Base-by-base conservation (phyloP, 2,797 vertebrate genomes). In the Naso thynnoides region DNA sequence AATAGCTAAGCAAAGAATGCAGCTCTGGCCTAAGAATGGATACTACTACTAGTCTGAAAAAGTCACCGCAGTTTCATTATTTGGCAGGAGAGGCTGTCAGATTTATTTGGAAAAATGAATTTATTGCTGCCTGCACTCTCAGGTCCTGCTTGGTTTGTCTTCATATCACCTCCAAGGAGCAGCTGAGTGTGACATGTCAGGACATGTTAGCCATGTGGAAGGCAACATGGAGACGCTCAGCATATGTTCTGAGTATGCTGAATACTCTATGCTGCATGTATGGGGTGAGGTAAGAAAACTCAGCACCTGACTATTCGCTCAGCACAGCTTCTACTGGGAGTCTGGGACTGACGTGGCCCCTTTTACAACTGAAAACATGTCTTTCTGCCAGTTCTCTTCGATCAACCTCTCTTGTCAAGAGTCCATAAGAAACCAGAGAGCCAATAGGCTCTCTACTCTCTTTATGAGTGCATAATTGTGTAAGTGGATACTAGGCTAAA, bases 291-390 rank as follows among this genome's bases (percentile, higher is more conserved):
- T 69, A 57, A 65, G 29, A 65, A 42, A 6, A 73, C 27, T 36
- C 31, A 62, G 82, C 78, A 88, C 84, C 86, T 85, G 76, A 87
- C 62, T 73, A 49, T 81, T 83, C 16, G 3, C 64, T 56, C 66
- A 76, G 60, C 48, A 11, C 15, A 18, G 52, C 56, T 63, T 56
- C 66, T 57, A 15, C 67, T 56, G 45, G 49, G 61, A 79, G 66
- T 79, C 67, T 56, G 45, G 49, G 61, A 79, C 69, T 79, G 73
- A 88, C 73, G 72, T 83, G 78, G 79, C 75, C 61, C 47, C 59
- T 61, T 69, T 81, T 73, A 78, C 33, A 88, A 86, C 65, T 73
- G 62, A 63, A 70, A 78, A 47, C 56, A 70, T 48, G 64, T 55
- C 61, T 83, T 57, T 73, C 70, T 82, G 74, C 81, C 49, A 82